Conservation (phyloP, 2,797 vertebrate genomes). For the Fringilla coelebs region DNA sequence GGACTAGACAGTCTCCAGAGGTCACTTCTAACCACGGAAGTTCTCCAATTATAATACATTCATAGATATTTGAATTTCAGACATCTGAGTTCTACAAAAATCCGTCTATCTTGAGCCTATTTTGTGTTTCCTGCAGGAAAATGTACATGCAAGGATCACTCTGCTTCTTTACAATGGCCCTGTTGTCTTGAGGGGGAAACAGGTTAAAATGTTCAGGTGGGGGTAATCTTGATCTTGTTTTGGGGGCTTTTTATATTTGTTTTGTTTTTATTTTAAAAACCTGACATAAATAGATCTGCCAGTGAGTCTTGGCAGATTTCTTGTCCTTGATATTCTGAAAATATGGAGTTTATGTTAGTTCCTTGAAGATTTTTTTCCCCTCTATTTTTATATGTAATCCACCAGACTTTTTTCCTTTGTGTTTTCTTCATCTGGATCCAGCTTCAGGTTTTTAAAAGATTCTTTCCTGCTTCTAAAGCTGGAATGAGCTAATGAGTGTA, state of each 20-base stretch:
- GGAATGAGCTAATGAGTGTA: neutral
- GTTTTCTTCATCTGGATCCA: neutral
- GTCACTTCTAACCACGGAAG: neutral
- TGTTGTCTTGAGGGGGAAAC: neutral
- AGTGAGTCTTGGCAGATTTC: neutral
- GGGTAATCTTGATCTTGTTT: neutral
- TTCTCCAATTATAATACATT: neutral
- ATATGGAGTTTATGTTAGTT: neutral
- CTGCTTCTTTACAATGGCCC: neutral
- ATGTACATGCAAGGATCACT: neutral
- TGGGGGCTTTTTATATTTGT: rapidly evolving
- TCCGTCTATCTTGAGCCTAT: neutral
- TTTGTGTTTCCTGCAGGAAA: neutral
- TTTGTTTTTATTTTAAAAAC: neutral
- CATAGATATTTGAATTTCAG: neutral
- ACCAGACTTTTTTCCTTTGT: neutral
- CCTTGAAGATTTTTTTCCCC: neutral
- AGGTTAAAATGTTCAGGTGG: neutral
- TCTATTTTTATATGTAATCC: neutral
- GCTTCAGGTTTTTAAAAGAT: neutral
- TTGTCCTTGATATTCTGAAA: neutral
- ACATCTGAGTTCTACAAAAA: neutral
- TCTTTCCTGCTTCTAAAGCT: neutral
- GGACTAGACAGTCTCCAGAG: neutral
- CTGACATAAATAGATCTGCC: neutral